phyloP scores from a whole-genome alignment of 2,888 invertebrate genomes.

The Encarsia formosa region DNA sequence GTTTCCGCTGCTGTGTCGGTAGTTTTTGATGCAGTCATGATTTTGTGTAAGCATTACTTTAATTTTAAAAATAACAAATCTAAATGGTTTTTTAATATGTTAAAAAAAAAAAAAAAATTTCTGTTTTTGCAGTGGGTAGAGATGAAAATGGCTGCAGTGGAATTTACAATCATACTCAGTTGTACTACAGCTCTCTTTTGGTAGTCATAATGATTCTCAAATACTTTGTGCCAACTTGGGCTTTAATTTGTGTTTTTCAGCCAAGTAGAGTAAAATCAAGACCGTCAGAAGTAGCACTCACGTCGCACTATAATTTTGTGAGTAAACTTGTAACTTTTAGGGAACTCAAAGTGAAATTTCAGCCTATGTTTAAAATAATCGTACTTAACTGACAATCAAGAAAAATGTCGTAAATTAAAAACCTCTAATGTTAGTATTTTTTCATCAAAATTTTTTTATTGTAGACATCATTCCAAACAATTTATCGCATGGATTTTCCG shows the following conservation, averaged over 20 bases:
- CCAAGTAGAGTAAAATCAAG: slow-evolving; percentile 39
- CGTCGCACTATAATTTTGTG: slow-evolving; percentile 42
- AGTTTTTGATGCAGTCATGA: slow-evolving; percentile 43
- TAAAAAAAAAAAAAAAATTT: slow-evolving; percentile 1
- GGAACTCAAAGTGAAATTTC: too few relatives aligned
- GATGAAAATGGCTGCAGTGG: slow-evolving; percentile 46
- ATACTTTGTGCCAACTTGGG: slow-evolving; percentile 43
- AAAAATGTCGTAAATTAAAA: too few relatives aligned
- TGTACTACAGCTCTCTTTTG: slow-evolving; percentile 41
- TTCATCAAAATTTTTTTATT: not conserved
- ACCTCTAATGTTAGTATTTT: too few relatives aligned
- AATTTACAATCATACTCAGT: slow-evolving; percentile 49
- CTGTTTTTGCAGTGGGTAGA: slow-evolving; percentile 41
- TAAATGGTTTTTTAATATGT: not conserved
- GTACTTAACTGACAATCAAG: too few relatives aligned
- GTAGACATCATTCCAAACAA: too few relatives aligned
- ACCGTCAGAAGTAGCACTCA: slow-evolving; percentile 42
- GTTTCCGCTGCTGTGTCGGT: slow-evolving; percentile 49
- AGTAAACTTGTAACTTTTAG: slow-evolving; percentile 10
- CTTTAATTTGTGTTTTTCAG: slow-evolving; percentile 40
- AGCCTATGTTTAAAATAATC: too few relatives aligned
- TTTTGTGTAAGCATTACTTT: slow-evolving; percentile 41
- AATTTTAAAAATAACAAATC: not conserved
- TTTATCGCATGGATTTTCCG: too few relatives aligned
- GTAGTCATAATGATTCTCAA: slow-evolving; percentile 31